These are phyloP conservation scores for Caerostris extrusa DNA, from an alignment of 1,140 invertebrate species.

Conservation along the genomic window DNA sequence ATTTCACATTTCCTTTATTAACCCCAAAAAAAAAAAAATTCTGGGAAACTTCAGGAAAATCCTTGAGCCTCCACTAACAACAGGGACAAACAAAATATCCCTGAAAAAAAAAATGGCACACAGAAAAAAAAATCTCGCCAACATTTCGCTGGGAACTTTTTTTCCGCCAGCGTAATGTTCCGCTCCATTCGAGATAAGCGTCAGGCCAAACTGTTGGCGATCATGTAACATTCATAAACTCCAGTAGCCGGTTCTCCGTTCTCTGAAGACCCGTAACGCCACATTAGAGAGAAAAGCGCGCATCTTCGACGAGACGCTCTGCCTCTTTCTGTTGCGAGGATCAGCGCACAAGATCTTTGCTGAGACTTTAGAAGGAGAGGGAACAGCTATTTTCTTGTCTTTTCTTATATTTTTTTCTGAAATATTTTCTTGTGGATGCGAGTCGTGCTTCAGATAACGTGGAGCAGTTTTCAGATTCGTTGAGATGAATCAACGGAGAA, in stretches of 20 bases:
- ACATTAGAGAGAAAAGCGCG: background rate
- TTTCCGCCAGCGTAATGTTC: background rate
- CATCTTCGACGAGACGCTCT: background rate
- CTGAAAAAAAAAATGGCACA: background rate
- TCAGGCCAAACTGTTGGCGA: background rate
- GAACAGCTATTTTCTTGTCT: background rate
- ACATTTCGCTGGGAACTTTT: too few relatives aligned
- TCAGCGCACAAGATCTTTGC: background rate
- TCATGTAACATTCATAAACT: constrained; percentile 37
- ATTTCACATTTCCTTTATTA: background rate
- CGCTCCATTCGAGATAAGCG: background rate
- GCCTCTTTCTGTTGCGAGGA: background rate
- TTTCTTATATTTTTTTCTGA: background rate
- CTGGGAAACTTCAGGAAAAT: background rate
- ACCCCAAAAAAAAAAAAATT: background rate
- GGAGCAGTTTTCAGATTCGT: background rate
- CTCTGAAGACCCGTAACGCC: background rate
- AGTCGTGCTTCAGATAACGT: background rate
- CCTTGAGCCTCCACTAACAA: background rate
- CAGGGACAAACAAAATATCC: background rate
- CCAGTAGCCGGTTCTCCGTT: background rate
- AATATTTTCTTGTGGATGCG: too few relatives aligned
- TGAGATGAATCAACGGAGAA: background rate
- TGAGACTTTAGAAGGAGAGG: background rate
- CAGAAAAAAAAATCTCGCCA: background rate